Evolutionary conservation across 2,888 invertebrate genomes (phyloP).

Genomic region (Athrips mouffetella): DNA sequence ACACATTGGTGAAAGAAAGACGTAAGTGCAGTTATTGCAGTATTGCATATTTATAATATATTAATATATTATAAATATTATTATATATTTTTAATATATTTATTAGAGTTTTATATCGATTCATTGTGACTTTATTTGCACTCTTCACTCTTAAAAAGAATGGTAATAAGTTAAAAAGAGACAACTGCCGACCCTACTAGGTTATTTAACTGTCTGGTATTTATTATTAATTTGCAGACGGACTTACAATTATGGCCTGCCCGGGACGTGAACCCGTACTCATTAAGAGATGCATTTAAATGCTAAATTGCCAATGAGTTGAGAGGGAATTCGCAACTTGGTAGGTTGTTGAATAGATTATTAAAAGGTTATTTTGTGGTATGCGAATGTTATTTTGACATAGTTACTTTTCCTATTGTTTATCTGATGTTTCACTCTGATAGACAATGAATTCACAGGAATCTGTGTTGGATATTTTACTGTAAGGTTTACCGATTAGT

Average conservation of each 20-base stretch:
- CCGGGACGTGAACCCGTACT: not conserved
- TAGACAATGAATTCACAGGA: too few relatives aligned
- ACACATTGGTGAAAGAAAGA: not conserved
- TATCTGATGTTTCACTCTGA: too few relatives aligned
- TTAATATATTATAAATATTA: too few relatives aligned
- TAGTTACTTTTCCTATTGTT: too few relatives aligned
- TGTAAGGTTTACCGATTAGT: too few relatives aligned
- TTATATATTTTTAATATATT: too few relatives aligned
- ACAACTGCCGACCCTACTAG: not conserved
- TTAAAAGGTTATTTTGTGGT: too few relatives aligned
- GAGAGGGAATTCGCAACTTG: not conserved
- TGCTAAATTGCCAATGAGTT: not conserved
- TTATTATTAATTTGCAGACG: conserved; percentile 1
- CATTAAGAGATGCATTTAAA: conserved; percentile 4
- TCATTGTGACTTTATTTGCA: too few relatives aligned
- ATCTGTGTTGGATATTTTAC: too few relatives aligned
- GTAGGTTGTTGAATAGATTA: not conserved
- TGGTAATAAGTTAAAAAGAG: not conserved
- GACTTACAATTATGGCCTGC: not conserved
- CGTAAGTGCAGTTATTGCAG: not conserved
- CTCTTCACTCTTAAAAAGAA: too few relatives aligned
- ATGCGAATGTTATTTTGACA: too few relatives aligned
- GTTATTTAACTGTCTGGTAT: not conserved
- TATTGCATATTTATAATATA: not conserved
- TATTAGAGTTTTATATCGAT: too few relatives aligned